Base-by-base conservation (phyloP, 2,797 vertebrate genomes). In the Semotilus atromaculatus region DNA sequence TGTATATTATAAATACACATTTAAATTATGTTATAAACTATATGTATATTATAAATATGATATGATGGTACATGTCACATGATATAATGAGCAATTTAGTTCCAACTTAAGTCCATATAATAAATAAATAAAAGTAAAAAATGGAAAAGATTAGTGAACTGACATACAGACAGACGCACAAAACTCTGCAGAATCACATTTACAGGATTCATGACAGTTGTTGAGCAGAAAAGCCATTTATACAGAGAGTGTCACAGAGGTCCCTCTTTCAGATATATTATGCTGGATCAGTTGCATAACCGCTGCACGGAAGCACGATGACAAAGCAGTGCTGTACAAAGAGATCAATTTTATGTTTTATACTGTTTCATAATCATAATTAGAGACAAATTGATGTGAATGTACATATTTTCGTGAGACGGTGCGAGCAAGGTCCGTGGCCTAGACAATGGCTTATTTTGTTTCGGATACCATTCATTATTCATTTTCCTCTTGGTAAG, bases 281-380 rank as follows among this genome's bases (percentile, higher is more conserved):
- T 75, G 84, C 82, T 80, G 85, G 62, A 84, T 89, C 85, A 79
- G 70, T 89, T 88, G 89, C 89, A 89, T 88, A 89, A 89, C 80
- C 81, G 84, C 87, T 84, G 81, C 81, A 79, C 85, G 89, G 89
- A 89, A 89, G 89, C 87, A 85, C 85, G 43, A 51, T 75, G 81
- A 88, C 86, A 84, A 88, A 89, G 89, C 89, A 87, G 87, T 86
- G 81, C 87, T 85, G 83, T 87, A 85, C 87, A 84, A 81, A 87
- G 83, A 87, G 88, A 80, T 77, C 87, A 64, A 68, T 70, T 64
- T 86, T 19, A 75, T 83, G 55, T 81, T 76, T 82, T 38, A 84
- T 84, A 82, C 71, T 60, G 72, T 82, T 62, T 82, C 51, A 51
- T 76, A 78, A 80, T 86, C 38, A 80, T 76, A 80, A 83, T 68